phyloP scores from a whole-genome alignment of 2,113 vertebrate genomes.

The Corvus cornix region DNA sequence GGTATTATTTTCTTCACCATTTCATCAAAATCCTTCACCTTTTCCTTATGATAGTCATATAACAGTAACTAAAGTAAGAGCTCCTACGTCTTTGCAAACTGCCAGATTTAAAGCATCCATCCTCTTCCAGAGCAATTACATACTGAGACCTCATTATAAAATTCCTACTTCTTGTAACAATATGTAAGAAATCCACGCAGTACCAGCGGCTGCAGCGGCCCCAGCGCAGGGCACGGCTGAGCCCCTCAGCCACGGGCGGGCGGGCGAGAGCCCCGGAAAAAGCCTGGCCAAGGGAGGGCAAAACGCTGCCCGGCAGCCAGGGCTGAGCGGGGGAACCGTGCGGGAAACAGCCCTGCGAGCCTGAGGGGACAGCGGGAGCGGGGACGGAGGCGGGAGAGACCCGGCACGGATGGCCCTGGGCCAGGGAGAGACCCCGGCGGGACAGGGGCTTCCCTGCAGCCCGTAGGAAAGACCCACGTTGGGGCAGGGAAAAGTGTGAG shows the following conservation, averaged over 20 bases:
- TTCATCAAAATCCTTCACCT: neutral
- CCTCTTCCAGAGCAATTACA: neutral
- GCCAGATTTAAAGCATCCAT: neutral
- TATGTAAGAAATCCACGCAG: neutral
- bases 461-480: fast-evolving
- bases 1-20: neutral
- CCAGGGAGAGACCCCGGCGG: neutral
- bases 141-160: neutral
- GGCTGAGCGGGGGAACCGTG: neutral
- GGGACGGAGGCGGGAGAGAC: neutral
- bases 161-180: neutral
- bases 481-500: fast-evolving
- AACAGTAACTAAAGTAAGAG: neutral
- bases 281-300: neutral
- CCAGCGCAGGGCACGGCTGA: neutral
- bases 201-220: neutral
- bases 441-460: fast-evolving
- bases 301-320: neutral
- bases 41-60: neutral
- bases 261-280: neutral
- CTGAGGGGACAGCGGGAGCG: neutral
- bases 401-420: neutral
- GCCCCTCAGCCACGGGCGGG: neutral
- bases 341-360: neutral
- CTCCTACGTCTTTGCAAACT: neutral